These are phyloP conservation scores for Sapayoa aenigma DNA, from an alignment of 2,113 vertebrate species.

Conservation along the genomic window DNA sequence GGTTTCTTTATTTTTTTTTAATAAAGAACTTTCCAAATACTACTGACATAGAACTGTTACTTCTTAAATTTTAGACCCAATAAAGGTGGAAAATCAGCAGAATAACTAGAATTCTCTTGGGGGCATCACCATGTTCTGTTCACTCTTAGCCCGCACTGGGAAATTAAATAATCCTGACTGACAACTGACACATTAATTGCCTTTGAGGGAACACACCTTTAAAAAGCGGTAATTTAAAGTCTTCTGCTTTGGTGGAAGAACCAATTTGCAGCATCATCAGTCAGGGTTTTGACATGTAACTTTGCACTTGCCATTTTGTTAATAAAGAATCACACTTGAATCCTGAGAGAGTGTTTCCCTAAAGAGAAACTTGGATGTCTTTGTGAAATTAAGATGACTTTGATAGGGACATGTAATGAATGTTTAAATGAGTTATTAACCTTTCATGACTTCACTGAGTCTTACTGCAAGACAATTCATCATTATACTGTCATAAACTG, in stretches of 20 bases:
- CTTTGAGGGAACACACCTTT: constrained; percentile 66
- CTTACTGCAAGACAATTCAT: constrained; percentile 26
- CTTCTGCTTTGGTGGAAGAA: constrained; percentile 53
- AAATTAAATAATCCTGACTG: constrained; percentile 69
- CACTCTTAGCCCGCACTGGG: constrained; percentile 20
- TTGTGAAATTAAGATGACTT: constrained; percentile 67
- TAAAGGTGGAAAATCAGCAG: neutral
- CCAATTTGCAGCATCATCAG: constrained; percentile 62
- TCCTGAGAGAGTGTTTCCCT: constrained; percentile 62
- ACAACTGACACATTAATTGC: constrained; percentile 65
- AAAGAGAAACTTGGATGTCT: constrained; percentile 61
- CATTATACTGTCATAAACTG: constrained; percentile 17
- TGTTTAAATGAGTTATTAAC: constrained; percentile 70
- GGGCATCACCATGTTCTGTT: neutral
- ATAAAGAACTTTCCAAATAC: neutral
- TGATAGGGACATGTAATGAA: constrained; percentile 61
- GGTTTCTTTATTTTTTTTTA: neutral
- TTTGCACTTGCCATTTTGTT: constrained; percentile 60
- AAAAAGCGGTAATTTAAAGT: constrained; percentile 58
- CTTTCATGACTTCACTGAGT: constrained; percentile 47
- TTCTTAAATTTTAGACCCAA: neutral
- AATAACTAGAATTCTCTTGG: neutral
- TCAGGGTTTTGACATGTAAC: constrained; percentile 63
- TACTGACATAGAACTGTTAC: neutral
- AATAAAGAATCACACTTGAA: constrained; percentile 57